Conservation (phyloP, 92 coral and sea anemone genomes). For the Siderastrea radians region DNA sequence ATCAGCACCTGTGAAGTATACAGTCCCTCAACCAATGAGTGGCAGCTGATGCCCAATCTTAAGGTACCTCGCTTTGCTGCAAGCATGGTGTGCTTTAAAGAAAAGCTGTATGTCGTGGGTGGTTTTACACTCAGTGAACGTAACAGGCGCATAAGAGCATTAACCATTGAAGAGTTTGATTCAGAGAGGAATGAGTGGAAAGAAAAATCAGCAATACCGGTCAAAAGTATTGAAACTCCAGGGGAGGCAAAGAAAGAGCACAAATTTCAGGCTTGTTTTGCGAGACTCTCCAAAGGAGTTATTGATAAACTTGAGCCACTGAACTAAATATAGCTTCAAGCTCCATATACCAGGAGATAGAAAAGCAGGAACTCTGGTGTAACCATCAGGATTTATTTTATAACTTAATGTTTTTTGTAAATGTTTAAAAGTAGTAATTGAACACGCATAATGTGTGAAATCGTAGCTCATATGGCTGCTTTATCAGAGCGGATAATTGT, state of each 20-base stretch:
- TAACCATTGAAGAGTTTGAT: slow-evolving; percentile 7
- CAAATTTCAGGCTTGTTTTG: slow-evolving; percentile 5
- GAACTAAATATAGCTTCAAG: neutral
- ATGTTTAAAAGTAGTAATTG: no score
- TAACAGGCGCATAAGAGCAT: neutral
- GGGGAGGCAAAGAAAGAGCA: neutral
- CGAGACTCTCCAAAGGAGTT: neutral
- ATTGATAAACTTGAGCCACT: neutral
- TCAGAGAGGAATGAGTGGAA: slow-evolving; percentile 2
- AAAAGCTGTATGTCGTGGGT: slow-evolving; percentile 13
- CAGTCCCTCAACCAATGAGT: neutral
- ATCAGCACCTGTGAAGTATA: slow-evolving; percentile 10
- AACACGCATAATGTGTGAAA: no score
- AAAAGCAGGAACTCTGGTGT: no score
- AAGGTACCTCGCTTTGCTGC: neutral
- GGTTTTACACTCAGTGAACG: neutral
- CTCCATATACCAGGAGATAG: no score
- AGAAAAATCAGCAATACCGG: neutral
- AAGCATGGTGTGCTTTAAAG: slow-evolving; percentile 20
- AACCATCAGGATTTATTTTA: no score
- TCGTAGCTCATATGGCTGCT: no score
- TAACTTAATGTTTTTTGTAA: no score
- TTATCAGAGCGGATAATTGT: no score
- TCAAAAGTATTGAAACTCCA: neutral
- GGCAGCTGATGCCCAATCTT: neutral